Conservation (phyloP, 2,888 invertebrate genomes). For the Platynereis dumerilii region DNA sequence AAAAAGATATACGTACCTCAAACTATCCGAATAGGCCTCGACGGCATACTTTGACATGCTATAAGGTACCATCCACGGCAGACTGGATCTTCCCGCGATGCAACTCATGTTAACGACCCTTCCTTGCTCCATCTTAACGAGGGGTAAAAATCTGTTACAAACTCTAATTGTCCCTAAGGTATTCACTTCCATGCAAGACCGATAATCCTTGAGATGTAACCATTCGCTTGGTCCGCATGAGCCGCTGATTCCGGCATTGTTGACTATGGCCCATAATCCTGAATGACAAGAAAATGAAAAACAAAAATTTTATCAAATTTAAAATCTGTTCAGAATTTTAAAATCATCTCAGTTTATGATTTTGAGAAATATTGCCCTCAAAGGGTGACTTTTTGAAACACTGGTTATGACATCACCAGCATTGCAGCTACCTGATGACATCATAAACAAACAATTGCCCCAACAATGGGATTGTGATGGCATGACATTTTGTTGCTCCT, state of each 20-base stretch:
- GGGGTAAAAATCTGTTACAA: constrained; percentile 18
- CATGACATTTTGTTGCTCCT: no score
- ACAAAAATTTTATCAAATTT: not conserved
- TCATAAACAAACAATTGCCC: no score
- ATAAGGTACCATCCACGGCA: constrained; percentile 16
- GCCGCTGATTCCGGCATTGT: constrained; percentile 25
- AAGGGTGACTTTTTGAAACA: no score
- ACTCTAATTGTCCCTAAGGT: constrained; percentile 15
- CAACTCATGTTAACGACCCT: constrained; percentile 22
- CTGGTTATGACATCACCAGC: no score
- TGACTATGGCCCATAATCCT: constrained; percentile 22
- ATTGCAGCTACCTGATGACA: no score
- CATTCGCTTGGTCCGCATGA: constrained; percentile 15
- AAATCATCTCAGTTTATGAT: not conserved
- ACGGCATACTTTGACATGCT: constrained; percentile 24
- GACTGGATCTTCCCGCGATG: constrained; percentile 10
- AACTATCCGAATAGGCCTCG: constrained; percentile 13
- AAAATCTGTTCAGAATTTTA: not conserved
- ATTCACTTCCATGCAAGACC: constrained; percentile 17
- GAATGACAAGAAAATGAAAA: not conserved
- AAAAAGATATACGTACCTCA: no score
- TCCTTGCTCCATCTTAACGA: constrained; percentile 14
- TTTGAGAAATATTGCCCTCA: not conserved
- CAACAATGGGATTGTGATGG: no score
- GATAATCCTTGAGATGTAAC: constrained; percentile 15